A percentile compares a stretch with the other conserved stretches of the same genome.
phyloP scores from a whole-genome alignment of 2,888 invertebrate species.

The Augochlorella aurata region DNA sequence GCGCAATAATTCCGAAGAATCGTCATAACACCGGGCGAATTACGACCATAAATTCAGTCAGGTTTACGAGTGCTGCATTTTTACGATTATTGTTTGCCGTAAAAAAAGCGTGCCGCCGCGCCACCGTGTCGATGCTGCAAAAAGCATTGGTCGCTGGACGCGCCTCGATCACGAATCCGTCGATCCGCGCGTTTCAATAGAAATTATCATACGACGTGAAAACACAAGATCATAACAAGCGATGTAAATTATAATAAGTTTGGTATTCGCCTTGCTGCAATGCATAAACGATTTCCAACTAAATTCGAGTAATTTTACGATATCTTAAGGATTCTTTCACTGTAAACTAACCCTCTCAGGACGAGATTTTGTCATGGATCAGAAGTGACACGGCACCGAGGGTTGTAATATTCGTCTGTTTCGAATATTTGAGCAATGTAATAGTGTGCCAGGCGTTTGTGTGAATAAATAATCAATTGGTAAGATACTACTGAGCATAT shows the following conservation, averaged over 20 bases:
- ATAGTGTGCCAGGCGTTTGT: no score
- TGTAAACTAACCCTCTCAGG: no score
- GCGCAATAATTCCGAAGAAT: conserved; percentile 35
- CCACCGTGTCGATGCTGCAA: conserved; percentile 1
- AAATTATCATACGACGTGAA: background rate
- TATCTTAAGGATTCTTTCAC: no score
- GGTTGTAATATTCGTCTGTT: no score
- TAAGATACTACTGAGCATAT: no score
- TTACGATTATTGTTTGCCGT: conserved; percentile 42
- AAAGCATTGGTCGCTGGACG: conserved; percentile 9
- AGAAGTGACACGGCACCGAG: no score
- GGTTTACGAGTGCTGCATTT: conserved; percentile 41
- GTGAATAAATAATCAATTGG: no score
- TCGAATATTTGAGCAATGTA: no score
- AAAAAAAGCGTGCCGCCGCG: conserved; percentile 18
- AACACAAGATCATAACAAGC: no score
- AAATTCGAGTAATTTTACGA: background rate
- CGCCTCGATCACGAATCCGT: background rate
- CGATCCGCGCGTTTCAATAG: background rate
- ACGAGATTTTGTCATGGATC: no score
- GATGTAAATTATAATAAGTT: background rate
- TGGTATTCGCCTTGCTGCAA: background rate
- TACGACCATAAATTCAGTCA: conserved; percentile 36
- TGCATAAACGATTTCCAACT: background rate
- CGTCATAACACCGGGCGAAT: conserved; percentile 31